Base-by-base conservation (phyloP, 23 tunicate genomes). In the Halocynthia roretzi region DNA sequence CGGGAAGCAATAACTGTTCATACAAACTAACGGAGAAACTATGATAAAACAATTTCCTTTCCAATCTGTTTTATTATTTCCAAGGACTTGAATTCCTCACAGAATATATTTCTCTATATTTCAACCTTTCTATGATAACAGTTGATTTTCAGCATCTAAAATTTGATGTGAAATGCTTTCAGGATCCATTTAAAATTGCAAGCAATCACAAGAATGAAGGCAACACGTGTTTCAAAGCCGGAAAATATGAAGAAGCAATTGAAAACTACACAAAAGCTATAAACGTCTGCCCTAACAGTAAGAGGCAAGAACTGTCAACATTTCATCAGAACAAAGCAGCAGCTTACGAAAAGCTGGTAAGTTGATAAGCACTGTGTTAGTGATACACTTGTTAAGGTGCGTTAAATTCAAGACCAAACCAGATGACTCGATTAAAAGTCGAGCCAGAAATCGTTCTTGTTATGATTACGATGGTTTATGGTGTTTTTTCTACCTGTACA, bases 291-390 rank as follows among this genome's bases (percentile, higher is more conserved):
- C 98, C 98, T 6, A 78, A 69, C 8, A 73, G 75, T 7, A 61
- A 75, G 15, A 86, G 83, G 60, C 67, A 77, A 22, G 98, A 92
- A 12, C 81, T 87, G 51, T 80, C 98, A 15, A 86, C 98, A 10
- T 92, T 76, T 71, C 91, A 86, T 53, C 98, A 92, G 69, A 92
- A 92, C 62, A 92, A 76, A 55, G 98, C 98, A 20, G 98, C 98
- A 15, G 98, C 98, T 9, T 50, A 82, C 83, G 98, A 92, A 48
- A 92, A 92, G 75, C 50, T 80, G 85, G 98, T 92, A 80, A 15
- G 78, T 19, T 50, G n/a, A 15, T 60, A 4, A 15, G n/a, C 17
- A 60, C n/a, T 4, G 17, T 17, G 17, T 1, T 60, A 60, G 44
- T 0, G 44, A 31, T 31, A 31, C 11, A 57, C 11, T 57, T 11